Percentiles rank a stretch among this genome's conserved stretches.
Evolutionary conservation across 2,797 vertebrate genomes (phyloP).

Genomic region (Tragopan temminckii): DNA sequence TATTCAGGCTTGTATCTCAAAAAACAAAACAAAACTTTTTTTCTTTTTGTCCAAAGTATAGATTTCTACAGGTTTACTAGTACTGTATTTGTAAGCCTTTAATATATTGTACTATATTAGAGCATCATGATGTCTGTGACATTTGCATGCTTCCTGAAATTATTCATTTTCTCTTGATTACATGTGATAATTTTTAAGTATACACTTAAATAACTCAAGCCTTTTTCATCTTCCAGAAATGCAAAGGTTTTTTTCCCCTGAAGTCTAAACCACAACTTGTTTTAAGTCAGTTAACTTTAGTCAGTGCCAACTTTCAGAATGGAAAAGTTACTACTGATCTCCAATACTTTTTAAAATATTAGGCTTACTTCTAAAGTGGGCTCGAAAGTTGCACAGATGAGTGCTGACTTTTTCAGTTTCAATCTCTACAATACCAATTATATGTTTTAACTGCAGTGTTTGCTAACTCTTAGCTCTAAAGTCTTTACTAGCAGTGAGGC

Average conservation of each 20-base stretch:
- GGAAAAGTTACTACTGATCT: not conserved
- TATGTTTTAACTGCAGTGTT: not conserved
- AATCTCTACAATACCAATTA: not conserved
- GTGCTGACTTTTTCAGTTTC: not conserved
- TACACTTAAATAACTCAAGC: not conserved
- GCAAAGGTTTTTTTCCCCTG: not conserved
- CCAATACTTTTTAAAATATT: not conserved
- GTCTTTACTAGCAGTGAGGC: not conserved
- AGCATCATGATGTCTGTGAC: not conserved
- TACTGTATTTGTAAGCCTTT: not conserved
- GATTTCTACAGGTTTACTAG: not conserved
- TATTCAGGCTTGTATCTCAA: not conserved
- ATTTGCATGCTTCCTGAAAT: not conserved
- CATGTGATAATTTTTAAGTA: not conserved
- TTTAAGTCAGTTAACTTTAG: not conserved
- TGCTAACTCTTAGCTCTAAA: not conserved
- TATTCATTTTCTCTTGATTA: not conserved
- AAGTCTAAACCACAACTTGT: not conserved
- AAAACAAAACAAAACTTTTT: not conserved
- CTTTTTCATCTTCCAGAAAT: not conserved
- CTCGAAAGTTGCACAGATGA: not conserved
- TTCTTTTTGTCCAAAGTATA: fast-evolving
- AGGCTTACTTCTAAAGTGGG: not conserved
- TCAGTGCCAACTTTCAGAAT: not conserved
- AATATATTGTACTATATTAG: not conserved